Evolutionary conservation across 2,113 vertebrate species (phyloP).

Genomic region (Hepsetus odoe): DNA sequence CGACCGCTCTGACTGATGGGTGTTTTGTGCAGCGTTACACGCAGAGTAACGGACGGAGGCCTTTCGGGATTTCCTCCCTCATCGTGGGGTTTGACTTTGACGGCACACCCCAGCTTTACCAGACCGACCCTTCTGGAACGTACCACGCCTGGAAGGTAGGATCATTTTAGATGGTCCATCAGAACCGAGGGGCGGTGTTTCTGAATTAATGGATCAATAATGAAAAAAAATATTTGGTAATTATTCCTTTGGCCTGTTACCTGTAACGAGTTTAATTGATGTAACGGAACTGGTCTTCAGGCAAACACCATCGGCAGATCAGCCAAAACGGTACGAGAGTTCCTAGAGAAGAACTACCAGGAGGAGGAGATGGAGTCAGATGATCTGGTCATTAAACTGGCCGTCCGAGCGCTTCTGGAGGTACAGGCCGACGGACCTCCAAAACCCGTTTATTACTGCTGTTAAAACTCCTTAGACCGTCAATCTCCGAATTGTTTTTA

Average conservation of each 20-base stretch:
- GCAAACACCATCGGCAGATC: slow-evolving; percentile 87
- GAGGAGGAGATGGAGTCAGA: slow-evolving; percentile 86
- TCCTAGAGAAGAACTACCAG: slow-evolving; percentile 86
- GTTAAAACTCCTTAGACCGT: no score
- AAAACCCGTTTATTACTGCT: no score
- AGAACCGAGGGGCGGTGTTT: no score
- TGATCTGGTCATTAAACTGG: slow-evolving; percentile 82
- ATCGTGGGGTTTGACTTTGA: slow-evolving; percentile 89
- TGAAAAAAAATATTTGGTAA: no score
- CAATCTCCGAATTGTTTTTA: no score
- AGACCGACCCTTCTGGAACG: slow-evolving; percentile 86
- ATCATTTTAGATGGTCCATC: no score
- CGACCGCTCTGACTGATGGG: neutral
- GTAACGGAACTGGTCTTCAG: slow-evolving; percentile 56
- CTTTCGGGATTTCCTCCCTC: slow-evolving; percentile 86
- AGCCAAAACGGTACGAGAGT: slow-evolving; percentile 86
- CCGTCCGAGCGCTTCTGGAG: slow-evolving; percentile 85
- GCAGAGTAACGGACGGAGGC: slow-evolving; percentile 86
- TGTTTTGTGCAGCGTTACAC: slow-evolving; percentile 78
- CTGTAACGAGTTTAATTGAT: no score
- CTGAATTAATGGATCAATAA: no score
- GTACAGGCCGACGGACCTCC: slow-evolving; percentile 65
- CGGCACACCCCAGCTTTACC: slow-evolving; percentile 84
- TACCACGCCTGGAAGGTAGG: slow-evolving; percentile 92
- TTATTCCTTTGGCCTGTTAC: no score